These are phyloP conservation scores for Mya arenaria DNA, from an alignment of 1,140 invertebrate genomes.

Conservation along the genomic window DNA sequence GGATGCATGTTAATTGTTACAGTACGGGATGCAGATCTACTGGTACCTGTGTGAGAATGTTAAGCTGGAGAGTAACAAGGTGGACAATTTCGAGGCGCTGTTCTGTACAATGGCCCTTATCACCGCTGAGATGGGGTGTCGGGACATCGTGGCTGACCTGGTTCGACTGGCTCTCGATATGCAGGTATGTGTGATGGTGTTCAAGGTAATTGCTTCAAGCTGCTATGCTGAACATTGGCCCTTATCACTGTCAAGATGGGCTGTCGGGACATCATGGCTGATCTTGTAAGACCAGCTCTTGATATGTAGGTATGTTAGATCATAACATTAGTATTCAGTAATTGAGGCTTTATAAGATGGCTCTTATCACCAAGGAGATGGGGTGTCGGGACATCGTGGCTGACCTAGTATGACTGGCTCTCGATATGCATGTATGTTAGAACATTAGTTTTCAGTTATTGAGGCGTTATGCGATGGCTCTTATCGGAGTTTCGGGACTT, in stretches of 20 bases:
- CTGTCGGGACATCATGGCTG: background rate
- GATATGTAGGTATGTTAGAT: conserved; percentile 4
- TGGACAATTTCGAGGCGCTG: conserved; percentile 93
- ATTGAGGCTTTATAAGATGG: conserved; percentile 96
- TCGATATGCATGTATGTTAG: conserved; percentile 84
- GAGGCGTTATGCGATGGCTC: conserved; percentile 94
- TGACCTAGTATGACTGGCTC: conserved; percentile 91
- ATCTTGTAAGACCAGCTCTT: background rate
- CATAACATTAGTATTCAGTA: too few species aligned
- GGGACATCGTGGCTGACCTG: conserved; percentile 93
- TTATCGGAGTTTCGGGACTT: conserved; percentile 93
- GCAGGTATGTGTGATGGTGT: conserved; percentile 81
- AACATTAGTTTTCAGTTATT: too few species aligned
- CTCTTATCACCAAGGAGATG: conserved; percentile 92
- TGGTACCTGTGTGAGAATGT: conserved; percentile 86
- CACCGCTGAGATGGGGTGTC: conserved; percentile 91
- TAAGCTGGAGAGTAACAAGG: conserved; percentile 89
- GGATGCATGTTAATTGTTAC: too few species aligned
- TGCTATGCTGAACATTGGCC: background rate
- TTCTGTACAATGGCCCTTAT: conserved; percentile 96
- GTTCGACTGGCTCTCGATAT: conserved; percentile 89
- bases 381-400: conserved; percentile 93
- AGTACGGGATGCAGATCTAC: conserved; percentile 77
- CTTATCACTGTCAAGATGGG: background rate
- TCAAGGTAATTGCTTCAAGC: background rate